Conservation (phyloP, 2,113 vertebrate genomes). For the Ornithorhynchus anatinus region DNA sequence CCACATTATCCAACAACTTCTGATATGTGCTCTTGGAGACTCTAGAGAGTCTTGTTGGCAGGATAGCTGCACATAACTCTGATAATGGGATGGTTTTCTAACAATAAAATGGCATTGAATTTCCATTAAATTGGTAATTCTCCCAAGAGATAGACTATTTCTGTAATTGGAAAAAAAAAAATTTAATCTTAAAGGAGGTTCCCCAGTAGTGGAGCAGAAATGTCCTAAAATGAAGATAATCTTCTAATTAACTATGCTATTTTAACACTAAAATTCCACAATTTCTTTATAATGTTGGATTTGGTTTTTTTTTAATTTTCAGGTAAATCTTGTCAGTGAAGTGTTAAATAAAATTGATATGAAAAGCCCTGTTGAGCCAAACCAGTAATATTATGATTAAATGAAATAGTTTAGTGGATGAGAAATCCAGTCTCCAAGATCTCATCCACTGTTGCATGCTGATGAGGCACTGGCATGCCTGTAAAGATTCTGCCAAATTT, state of each 20-base stretch:
- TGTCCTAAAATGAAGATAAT: too few relatives aligned
- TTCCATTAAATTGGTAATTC: too few relatives aligned
- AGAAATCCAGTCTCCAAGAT: background rate
- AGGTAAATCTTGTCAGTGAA: background rate
- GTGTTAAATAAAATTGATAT: background rate
- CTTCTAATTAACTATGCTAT: too few relatives aligned
- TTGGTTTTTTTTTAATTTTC: background rate
- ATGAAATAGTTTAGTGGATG: background rate
- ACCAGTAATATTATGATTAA: conserved; percentile 1
- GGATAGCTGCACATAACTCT: too few relatives aligned
- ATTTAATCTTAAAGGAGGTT: too few relatives aligned
- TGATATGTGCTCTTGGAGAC: conserved; percentile 6
- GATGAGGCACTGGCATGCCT: background rate
- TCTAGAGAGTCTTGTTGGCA: conserved; percentile 17
- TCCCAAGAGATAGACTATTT: too few relatives aligned
- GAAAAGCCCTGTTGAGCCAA: background rate
- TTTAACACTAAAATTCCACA: too few relatives aligned
- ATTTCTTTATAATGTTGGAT: too few relatives aligned
- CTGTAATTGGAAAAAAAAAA: too few relatives aligned
- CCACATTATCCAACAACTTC: conserved; percentile 42
- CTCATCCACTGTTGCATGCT: background rate
- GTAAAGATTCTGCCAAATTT: background rate
- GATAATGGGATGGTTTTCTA: too few relatives aligned
- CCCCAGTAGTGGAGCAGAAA: too few relatives aligned
- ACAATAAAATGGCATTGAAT: too few relatives aligned